Evolutionary conservation across 2,888 invertebrate species (phyloP).

Genomic region (Kryphioiulus occultus): DNA sequence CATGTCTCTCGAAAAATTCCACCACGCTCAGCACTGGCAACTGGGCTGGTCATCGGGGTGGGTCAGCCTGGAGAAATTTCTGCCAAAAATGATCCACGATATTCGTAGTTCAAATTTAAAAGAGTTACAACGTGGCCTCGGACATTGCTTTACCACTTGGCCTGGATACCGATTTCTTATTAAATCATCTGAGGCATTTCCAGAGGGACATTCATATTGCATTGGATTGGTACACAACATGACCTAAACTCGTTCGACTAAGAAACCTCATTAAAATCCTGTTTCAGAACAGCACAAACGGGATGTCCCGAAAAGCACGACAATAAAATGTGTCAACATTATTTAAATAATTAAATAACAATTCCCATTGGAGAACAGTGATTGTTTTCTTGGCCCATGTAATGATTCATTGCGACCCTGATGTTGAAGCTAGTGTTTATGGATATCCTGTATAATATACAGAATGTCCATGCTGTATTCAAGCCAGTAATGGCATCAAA

Average conservation of each 20-base stretch:
- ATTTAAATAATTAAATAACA: not conserved
- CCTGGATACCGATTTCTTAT: conserved; percentile 28
- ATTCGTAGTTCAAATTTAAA: not conserved
- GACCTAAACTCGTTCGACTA: conserved; percentile 19
- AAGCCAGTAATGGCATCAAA: no score
- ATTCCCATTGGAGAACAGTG: not conserved
- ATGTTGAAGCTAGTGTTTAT: no score
- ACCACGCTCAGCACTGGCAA: not conserved
- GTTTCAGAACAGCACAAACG: not conserved
- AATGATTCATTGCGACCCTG: no score
- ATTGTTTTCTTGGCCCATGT: not conserved
- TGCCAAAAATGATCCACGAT: conserved; percentile 4
- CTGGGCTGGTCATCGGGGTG: conserved; percentile 27
- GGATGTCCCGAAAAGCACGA: not conserved
- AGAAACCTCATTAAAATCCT: conserved; percentile 10
- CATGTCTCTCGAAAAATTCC: conserved; percentile 20
- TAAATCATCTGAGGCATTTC: not conserved
- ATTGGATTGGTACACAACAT: not conserved
- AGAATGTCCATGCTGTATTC: no score
- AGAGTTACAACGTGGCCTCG: not conserved
- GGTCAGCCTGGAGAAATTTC: conserved; percentile 40
- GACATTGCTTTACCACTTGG: conserved; percentile 18
- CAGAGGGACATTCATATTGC: not conserved
- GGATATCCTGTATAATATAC: no score
- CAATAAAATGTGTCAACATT: not conserved